phyloP scores from a whole-genome alignment of 2,113 vertebrate species.

The Agelaius phoeniceus region DNA sequence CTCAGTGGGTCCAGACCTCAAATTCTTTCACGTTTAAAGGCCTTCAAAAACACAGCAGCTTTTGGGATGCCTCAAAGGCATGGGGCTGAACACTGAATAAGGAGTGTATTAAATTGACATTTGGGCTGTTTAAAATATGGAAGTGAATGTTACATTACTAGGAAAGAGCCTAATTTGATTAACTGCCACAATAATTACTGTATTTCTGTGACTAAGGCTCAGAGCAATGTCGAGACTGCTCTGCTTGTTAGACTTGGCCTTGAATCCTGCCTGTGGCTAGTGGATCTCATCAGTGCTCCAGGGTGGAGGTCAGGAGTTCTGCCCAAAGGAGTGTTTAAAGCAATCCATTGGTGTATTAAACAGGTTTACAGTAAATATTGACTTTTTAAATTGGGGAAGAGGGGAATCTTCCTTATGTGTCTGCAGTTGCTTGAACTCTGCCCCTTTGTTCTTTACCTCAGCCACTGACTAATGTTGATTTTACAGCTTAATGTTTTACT shows the following conservation, averaged over 20 bases:
- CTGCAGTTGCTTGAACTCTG: background rate
- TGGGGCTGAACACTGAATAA: background rate
- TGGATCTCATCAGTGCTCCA: background rate
- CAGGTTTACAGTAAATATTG: background rate
- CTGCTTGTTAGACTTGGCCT: background rate
- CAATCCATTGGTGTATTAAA: accelerated
- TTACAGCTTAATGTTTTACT: background rate
- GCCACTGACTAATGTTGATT: constrained; percentile 18
- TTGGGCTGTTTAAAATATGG: background rate
- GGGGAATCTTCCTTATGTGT: background rate
- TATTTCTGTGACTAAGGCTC: background rate
- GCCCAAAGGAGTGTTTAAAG: background rate
- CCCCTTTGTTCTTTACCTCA: background rate
- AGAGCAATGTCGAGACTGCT: background rate
- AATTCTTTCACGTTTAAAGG: background rate
- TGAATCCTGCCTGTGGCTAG: background rate
- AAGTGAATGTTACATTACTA: background rate
- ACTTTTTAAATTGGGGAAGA: background rate
- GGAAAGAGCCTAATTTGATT: background rate
- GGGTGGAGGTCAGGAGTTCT: background rate
- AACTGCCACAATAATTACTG: background rate
- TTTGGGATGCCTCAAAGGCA: background rate
- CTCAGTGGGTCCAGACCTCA: background rate
- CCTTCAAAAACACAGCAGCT: background rate
- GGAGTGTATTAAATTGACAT: background rate